A percentile compares a stretch with the other conserved stretches of the same genome.
Conservation (phyloP, 2,888 invertebrate species). For the Agrochola macilenta region DNA sequence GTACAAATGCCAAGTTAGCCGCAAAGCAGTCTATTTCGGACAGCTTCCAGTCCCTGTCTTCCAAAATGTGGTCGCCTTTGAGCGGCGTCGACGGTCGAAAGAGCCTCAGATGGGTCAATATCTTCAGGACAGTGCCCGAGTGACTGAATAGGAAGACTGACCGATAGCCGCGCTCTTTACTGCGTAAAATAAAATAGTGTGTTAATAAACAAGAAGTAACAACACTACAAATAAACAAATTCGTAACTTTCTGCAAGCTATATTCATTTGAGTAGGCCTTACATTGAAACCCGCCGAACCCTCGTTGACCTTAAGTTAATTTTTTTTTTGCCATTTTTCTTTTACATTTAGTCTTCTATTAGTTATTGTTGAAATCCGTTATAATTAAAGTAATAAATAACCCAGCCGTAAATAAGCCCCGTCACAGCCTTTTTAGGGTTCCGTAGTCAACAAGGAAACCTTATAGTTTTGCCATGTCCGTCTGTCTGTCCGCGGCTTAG, state of each 20-base stretch:
- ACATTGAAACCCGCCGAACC: too few relatives aligned
- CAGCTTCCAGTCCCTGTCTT: constrained; percentile 90
- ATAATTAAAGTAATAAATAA: too few relatives aligned
- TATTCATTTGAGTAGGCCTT: too few relatives aligned
- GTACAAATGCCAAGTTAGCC: constrained; percentile 94
- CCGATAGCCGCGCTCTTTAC: constrained; percentile 77
- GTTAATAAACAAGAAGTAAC: not conserved
- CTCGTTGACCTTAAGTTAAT: too few relatives aligned
- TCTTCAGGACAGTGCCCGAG: constrained; percentile 95
- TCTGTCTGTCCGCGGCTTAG: too few relatives aligned
- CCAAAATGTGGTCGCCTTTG: constrained; percentile 87
- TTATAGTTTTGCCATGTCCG: too few relatives aligned
- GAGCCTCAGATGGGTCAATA: constrained; percentile 93
- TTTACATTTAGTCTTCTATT: too few relatives aligned
- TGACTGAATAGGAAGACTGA: constrained; percentile 94
- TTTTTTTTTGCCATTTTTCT: too few relatives aligned
- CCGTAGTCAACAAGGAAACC: too few relatives aligned
- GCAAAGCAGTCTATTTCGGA: constrained; percentile 94
- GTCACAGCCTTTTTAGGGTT: too few relatives aligned
- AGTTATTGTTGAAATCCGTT: too few relatives aligned
- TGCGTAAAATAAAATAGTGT: constrained; percentile 58
- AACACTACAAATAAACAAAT: not conserved
- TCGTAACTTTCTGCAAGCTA: not conserved
- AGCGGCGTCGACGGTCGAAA: constrained; percentile 92
- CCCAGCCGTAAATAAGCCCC: too few relatives aligned